These are phyloP conservation scores for Steinernema carpocapsae DNA, from an alignment of 2,888 invertebrate genomes.

Conservation along the genomic window DNA sequence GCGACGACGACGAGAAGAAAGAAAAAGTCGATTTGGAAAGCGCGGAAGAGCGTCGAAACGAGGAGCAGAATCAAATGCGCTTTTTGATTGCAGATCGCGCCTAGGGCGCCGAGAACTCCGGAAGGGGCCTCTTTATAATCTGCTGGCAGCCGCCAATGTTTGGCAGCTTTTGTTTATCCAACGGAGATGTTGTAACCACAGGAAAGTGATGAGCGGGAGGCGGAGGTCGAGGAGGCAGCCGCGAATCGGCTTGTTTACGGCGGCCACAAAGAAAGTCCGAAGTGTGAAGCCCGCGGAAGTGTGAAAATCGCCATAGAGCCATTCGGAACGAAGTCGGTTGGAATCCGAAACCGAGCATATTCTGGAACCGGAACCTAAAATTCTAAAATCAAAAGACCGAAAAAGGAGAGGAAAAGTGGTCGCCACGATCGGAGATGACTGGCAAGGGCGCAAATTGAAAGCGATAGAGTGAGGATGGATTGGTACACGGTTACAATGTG, in stretches of 20 bases:
- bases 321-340: too few relatives aligned
- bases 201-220: background rate
- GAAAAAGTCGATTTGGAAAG: conserved; percentile 28
- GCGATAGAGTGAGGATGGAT: background rate
- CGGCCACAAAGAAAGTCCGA: conserved; percentile 9
- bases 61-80: background rate
- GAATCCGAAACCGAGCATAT: too few relatives aligned
- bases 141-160: background rate
- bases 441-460: background rate
- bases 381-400: too few relatives aligned
- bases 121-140: too few relatives aligned
- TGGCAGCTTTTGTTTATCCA: background rate
- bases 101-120: background rate
- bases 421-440: background rate
- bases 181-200: background rate
- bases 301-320: background rate
- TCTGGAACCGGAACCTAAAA: too few relatives aligned
- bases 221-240: background rate
- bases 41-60: conserved; percentile 10
- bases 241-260: conserved; percentile 2
- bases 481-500: too few relatives aligned
- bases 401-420: too few relatives aligned
- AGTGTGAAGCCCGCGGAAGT: background rate
- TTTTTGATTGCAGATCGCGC: background rate
- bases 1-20: conserved; percentile 17